Conservation (phyloP, 35 echinoderm and acorn worm species). For the Stichopus chloronotus region DNA sequence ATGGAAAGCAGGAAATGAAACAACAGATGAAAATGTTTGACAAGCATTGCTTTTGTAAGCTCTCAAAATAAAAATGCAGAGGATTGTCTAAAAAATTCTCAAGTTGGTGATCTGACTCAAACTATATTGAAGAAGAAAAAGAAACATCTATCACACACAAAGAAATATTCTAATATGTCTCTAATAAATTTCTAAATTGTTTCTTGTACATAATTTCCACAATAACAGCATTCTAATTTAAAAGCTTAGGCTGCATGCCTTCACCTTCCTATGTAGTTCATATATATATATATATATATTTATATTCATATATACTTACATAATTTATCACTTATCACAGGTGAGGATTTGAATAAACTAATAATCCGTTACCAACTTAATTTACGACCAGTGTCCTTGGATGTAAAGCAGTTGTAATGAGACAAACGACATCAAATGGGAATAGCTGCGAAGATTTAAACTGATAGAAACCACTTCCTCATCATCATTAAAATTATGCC, state of each 20-base stretch:
- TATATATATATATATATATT: too few relatives aligned
- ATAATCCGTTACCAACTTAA: not conserved
- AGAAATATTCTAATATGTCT: not conserved
- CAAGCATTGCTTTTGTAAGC: not conserved
- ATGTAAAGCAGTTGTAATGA: not conserved
- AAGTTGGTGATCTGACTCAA: too few relatives aligned
- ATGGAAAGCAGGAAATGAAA: not conserved
- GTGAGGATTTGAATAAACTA: not conserved
- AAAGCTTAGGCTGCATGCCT: not conserved
- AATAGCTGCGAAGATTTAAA: too few relatives aligned
- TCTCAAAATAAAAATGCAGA: not conserved
- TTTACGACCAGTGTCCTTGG: too few relatives aligned
- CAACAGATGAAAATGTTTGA: too few relatives aligned
- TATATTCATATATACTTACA: not conserved
- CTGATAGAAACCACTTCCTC: too few relatives aligned
- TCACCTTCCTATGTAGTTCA: not conserved
- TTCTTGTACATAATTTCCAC: not conserved
- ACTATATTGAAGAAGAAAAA: too few relatives aligned
- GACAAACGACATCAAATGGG: not conserved
- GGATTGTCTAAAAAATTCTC: not conserved
- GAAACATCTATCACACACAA: not conserved
- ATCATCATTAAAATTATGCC: too few relatives aligned
- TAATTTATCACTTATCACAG: not conserved
- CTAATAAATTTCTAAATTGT: not conserved
- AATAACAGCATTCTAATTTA: not conserved